Base-by-base conservation (phyloP, 2,888 invertebrate genomes). In the Candidula unifasciata region DNA sequence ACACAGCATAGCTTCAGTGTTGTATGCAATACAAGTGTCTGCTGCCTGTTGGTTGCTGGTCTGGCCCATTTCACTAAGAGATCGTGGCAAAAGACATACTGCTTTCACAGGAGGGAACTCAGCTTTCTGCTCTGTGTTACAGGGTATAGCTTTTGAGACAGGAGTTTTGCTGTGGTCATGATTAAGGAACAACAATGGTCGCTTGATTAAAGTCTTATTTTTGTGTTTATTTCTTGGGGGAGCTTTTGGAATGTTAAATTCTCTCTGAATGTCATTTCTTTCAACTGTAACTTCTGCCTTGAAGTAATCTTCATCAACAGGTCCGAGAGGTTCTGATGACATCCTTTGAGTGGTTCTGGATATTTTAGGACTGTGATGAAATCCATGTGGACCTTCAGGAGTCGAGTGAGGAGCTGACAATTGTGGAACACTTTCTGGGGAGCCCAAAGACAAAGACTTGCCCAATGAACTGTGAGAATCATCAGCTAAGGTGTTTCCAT, bases 271-370 rank as follows among this genome's bases (percentile, higher is more conserved):
- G 3, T 57, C 57, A 35, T 18, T 27, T 21, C 44, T 44, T 44
- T 27, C 74, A 44, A 44, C 2, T 52, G 1, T 64, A 21, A 37
- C 21, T 27, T 80, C 83, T 84, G 68, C 57, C 35, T 57, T 79
- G 60, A 84, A 84, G 52, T 84, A 71, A 71, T 84, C 80, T 52
- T 84, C 83, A 24, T 73, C 52, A 69, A 80, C 71, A 13, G 83
- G 83, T 60, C 27, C 52, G 13, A 84, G 73, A 8, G 83, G 64
- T n/a, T 80, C 78, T 60, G 71, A 18, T 18, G 76, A 66, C 68
- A 2, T 74, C 24, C 35, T 21, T 24, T 27, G 27, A 3, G 60
- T 33, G 8, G 33, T 21, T 0, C 13, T 64, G 60, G 80, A 73
- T 8, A 30, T 64, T 68, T 27, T 33, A 6, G 52, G 69, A 37